Evolutionary conservation across 2,113 vertebrate species (phyloP).

Genomic region (Phyllostomus hastatus): DNA sequence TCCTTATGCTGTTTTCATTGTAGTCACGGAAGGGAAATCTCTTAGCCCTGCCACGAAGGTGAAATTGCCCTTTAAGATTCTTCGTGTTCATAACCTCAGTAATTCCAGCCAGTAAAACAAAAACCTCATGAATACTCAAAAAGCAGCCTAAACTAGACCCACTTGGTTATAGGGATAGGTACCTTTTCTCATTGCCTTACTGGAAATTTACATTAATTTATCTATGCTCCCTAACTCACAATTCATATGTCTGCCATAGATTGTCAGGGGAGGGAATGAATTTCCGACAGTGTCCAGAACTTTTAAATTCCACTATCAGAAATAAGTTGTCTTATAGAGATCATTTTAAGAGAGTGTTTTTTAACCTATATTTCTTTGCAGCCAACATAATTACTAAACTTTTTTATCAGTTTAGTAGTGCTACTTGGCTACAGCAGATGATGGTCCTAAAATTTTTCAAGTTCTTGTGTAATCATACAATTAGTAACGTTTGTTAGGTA

Average conservation of each 20-base stretch:
- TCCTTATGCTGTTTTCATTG: background rate
- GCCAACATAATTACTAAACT: background rate
- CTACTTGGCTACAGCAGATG: background rate
- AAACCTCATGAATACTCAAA: background rate
- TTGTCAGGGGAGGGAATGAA: background rate
- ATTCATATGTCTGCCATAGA: background rate
- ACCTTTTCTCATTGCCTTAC: background rate
- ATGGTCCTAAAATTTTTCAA: background rate
- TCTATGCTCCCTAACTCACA: background rate
- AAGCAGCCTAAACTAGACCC: background rate
- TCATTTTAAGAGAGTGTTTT: background rate
- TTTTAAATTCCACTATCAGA: background rate
- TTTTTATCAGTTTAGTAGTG: constrained; percentile 10
- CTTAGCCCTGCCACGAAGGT: background rate
- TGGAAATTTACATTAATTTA: background rate
- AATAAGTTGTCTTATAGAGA: background rate
- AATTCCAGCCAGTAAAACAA: background rate
- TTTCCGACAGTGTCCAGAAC: background rate
- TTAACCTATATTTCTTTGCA: background rate
- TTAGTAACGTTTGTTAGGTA: constrained; percentile 10
- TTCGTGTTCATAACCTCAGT: background rate
- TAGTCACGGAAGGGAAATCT: background rate
- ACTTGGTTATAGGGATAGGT: background rate
- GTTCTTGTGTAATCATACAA: background rate
- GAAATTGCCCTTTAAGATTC: background rate